Evolutionary conservation across 2,113 vertebrate species (phyloP), one percentile per base, ranked within the genome.

Genomic region (Syrrhaptes paradoxus): DNA sequence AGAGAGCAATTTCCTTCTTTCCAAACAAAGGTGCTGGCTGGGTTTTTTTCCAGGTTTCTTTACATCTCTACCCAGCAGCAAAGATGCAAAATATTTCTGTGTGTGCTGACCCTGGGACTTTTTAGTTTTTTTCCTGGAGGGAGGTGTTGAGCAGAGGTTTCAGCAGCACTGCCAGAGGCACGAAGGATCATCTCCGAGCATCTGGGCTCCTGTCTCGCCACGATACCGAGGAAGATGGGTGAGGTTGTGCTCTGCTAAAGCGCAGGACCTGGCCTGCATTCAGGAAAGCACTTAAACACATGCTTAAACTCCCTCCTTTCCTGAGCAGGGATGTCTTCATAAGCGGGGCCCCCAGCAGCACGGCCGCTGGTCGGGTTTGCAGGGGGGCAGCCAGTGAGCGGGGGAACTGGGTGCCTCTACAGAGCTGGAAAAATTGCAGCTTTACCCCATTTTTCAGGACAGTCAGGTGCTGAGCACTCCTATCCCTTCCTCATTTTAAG

Each of bases 351-450:
- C 57, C 58, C 3, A 17, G n/a, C n/a, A 54, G 36, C 55, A 10
- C 0, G 1, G 25, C 32, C 0, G 1, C 25, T 1, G 15, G 5
- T 36, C 14, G 1, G 4, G 10, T 54, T 11, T n/a, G 86, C 54
- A 68, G 67, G 21, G 52, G 55, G 24, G 12, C 51, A 29, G 12
- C 13, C 0, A 5, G 16, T 1, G 28, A 46, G 63, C 7, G 10
- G 62, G 41, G 34, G 45, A 29, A 22, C 3, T 1, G 6, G 49
- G 58, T 3, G 21, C 46, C 58, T 22, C n/a, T 11, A 1, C 11
- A 5, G 21, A 51, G 43, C 45, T 17, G 43, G 61, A 65, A 55
- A 51, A 13, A 7, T 2, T 3, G 7, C 90, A 59, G 1, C 41
- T 15, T 6, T 2, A 17, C 26, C 67, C 65, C 18, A 0, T 11